These are phyloP conservation scores for Belonocnema kinseyi DNA, from an alignment of 1,140 invertebrate species.

Conservation along the genomic window DNA sequence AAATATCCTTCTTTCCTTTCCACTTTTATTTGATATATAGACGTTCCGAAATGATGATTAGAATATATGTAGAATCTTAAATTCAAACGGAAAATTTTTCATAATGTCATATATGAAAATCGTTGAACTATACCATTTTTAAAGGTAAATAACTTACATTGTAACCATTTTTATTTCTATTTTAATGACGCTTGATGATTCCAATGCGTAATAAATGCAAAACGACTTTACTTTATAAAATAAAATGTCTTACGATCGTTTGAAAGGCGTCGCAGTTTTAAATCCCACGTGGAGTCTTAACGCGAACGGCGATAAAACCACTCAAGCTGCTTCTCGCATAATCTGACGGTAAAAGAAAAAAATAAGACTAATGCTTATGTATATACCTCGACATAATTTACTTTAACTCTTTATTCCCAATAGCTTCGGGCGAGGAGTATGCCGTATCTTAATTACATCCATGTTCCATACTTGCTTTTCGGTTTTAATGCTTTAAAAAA, in stretches of 20 bases:
- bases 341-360: background rate
- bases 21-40: too few relatives aligned
- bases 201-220: background rate
- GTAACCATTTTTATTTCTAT: too few relatives aligned
- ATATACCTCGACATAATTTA: slow-evolving; percentile 1
- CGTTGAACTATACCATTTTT: too few relatives aligned
- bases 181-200: background rate
- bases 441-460: background rate
- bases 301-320: background rate
- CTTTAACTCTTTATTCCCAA: background rate
- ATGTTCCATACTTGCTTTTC: background rate
- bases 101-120: too few relatives aligned
- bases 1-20: too few relatives aligned
- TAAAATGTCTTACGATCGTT: background rate
- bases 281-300: background rate
- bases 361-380: background rate
- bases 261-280: background rate
- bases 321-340: background rate
- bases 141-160: too few relatives aligned
- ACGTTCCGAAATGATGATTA: too few relatives aligned
- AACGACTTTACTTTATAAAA: background rate
- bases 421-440: background rate
- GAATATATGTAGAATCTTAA: too few relatives aligned
- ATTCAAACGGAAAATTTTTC: too few relatives aligned
- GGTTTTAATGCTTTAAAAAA: background rate